Evolutionary conservation across 2,888 invertebrate genomes (phyloP).

Genomic region (Tenodera sinensis): DNA sequence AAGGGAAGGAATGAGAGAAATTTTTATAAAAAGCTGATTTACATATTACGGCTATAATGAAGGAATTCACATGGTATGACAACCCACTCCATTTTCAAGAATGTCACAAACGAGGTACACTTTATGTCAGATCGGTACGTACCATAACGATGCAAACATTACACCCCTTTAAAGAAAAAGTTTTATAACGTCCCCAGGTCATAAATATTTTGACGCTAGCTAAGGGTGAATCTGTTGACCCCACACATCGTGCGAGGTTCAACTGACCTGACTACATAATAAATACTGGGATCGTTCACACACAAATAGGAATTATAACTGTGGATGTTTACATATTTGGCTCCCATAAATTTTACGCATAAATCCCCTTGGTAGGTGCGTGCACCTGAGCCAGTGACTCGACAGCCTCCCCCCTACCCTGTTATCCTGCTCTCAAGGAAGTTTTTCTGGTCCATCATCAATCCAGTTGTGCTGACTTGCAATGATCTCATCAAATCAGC

Average conservation of each 20-base stretch:
- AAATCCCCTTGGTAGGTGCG: background rate
- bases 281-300: background rate
- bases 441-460: background rate
- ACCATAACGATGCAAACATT: background rate
- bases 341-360: background rate
- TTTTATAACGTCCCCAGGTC: background rate
- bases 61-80: no score
- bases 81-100: no score
- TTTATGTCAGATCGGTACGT: no score
- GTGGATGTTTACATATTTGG: background rate
- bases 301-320: background rate
- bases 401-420: no score
- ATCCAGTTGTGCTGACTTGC: background rate
- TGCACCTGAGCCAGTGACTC: background rate
- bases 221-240: background rate
- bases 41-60: no score
- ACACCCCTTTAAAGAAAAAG: background rate
- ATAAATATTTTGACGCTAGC: background rate
- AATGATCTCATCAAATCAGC: background rate
- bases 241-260: background rate
- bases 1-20: no score
- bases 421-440: background rate
- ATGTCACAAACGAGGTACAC: no score
- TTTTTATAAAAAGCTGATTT: no score
- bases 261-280: background rate